These are phyloP conservation scores for Cephonodes hylas DNA, from an alignment of 2,888 invertebrate genomes.

Conservation along the genomic window DNA sequence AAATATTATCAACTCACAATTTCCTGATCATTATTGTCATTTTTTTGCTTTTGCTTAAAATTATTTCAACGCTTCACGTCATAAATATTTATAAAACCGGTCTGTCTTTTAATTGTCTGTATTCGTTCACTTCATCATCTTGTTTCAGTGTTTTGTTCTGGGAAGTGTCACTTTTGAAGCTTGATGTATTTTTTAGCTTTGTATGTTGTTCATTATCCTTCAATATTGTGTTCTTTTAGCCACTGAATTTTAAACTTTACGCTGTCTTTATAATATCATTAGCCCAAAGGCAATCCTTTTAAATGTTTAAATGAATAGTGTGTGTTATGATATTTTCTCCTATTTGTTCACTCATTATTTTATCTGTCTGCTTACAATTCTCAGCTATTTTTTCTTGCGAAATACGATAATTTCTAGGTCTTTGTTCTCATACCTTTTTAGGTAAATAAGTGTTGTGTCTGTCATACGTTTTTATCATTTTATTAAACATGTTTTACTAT, in stretches of 20 bases:
- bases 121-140: neutral
- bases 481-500: constrained; percentile 12
- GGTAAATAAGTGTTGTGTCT: constrained; percentile 10
- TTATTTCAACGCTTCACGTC: neutral
- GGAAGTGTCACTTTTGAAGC: neutral
- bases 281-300: neutral
- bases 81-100: neutral
- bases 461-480: constrained; percentile 13
- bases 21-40: too few species aligned
- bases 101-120: neutral
- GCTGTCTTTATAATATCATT: too few species aligned
- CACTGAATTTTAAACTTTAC: neutral
- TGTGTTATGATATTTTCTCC: neutral
- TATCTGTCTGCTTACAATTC: neutral
- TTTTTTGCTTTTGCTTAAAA: neutral
- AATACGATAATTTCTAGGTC: constrained; percentile 10
- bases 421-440: constrained; percentile 18
- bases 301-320: neutral
- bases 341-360: neutral
- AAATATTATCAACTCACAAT: neutral
- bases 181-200: neutral
- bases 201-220: neutral
- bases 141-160: neutral
- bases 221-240: neutral
- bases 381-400: neutral